A percentile compares a stretch with the other conserved stretches of the same genome.
Conservation (phyloP, 2,888 invertebrate species). For the Acheta domesticus region DNA sequence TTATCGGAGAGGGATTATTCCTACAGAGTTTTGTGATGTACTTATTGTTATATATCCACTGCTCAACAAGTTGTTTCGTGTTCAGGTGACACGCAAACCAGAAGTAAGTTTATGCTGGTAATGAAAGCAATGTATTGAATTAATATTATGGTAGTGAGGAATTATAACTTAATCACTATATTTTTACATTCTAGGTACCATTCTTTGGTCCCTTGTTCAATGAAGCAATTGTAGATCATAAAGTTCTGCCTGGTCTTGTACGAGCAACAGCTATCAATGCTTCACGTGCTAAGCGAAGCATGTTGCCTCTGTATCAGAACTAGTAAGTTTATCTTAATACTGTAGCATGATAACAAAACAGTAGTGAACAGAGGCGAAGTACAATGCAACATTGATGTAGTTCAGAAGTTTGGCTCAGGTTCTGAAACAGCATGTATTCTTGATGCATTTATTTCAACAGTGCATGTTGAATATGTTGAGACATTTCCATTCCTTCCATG, state of each 20-base stretch:
- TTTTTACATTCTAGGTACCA: constrained; percentile 59
- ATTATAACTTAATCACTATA: constrained; percentile 12
- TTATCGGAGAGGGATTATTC: constrained; percentile 93
- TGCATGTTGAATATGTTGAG: too few species aligned
- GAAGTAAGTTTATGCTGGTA: constrained; percentile 59
- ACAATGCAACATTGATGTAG: not conserved
- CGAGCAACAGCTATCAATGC: constrained; percentile 88
- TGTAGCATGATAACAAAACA: not conserved
- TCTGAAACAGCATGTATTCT: not conserved
- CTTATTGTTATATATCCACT: constrained; percentile 94
- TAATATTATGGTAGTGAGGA: too few species aligned
- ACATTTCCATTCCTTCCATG: too few species aligned
- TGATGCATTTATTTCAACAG: not conserved
- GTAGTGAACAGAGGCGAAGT: not conserved
- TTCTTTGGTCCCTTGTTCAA: constrained; percentile 95
- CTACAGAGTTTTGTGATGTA: constrained; percentile 99
- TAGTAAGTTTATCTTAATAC: constrained; percentile 59
- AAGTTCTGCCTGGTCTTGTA: constrained; percentile 77
- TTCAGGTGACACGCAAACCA: constrained; percentile 82
- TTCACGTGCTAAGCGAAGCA: constrained; percentile 85
- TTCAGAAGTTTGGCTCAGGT: too few species aligned
- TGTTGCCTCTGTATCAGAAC: constrained; percentile 85
- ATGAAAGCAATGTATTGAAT: too few species aligned
- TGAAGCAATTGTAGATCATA: constrained; percentile 75
- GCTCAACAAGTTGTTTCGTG: constrained; percentile 73